A percentile compares a stretch with the other conserved stretches of the same genome.
phyloP scores from a whole-genome alignment of 2,113 vertebrate genomes.

The Leucosticte australis region DNA sequence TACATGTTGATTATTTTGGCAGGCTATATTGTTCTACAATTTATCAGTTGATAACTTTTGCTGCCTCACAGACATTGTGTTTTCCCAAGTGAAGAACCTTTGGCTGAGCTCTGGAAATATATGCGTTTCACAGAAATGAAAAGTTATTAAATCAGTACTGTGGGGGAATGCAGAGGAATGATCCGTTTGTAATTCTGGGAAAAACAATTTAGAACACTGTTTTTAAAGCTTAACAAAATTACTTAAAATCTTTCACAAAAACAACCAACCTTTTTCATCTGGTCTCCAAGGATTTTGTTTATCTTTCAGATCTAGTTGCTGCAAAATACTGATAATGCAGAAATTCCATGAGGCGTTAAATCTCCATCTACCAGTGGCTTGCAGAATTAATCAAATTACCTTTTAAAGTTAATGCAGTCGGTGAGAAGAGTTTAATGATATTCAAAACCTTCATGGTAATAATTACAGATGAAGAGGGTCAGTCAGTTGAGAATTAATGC shows the following conservation, averaged over 20 bases:
- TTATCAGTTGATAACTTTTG: constrained; percentile 67
- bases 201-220: constrained; percentile 66
- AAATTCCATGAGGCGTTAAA: constrained; percentile 71
- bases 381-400: constrained; percentile 79
- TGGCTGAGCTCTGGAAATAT: constrained; percentile 56
- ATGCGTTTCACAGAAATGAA: constrained; percentile 59
- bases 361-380: constrained; percentile 69
- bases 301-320: constrained; percentile 74
- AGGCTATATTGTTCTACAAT: constrained; percentile 58
- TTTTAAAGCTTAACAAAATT: constrained; percentile 73
- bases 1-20: constrained; percentile 26
- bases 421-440: constrained; percentile 77
- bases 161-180: constrained; percentile 64
- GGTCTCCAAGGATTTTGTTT: constrained; percentile 62
- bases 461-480: constrained; percentile 79
- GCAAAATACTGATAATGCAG: constrained; percentile 73
- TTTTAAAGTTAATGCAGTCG: constrained; percentile 72
- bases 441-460: constrained; percentile 76
- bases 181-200: constrained; percentile 68
- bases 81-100: constrained; percentile 72
- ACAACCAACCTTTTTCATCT: constrained; percentile 61
- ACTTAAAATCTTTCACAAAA: constrained; percentile 67
- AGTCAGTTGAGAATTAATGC: constrained; percentile 76
- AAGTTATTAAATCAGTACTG: constrained; percentile 72
- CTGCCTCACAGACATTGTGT: constrained; percentile 57